phyloP scores from a whole-genome alignment of 2,113 vertebrate genomes.

The Madoqua kirkii region DNA sequence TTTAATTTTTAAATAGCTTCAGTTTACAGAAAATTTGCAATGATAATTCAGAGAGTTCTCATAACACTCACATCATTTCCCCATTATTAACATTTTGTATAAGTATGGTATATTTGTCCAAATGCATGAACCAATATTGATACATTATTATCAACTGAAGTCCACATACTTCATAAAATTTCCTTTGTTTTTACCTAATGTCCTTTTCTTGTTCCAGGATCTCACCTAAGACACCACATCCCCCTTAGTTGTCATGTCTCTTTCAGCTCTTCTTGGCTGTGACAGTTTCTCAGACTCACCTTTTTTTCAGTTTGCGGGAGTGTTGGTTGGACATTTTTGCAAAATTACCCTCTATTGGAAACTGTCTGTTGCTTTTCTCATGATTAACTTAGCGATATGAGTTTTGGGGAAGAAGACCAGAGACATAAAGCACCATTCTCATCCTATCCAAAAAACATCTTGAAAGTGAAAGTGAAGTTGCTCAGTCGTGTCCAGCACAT shows the following conservation, averaged over 20 bases:
- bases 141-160: not conserved
- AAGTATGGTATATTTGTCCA: not conserved
- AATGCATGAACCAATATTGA: not conserved
- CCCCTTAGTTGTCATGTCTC: rapidly evolving
- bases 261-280: not conserved
- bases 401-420: not conserved
- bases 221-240: not conserved
- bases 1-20: not conserved
- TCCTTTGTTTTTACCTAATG: not conserved
- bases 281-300: not conserved
- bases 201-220: not conserved
- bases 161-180: not conserved
- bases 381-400: not conserved
- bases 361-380: not conserved
- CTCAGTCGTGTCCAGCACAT: too few species aligned
- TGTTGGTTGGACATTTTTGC: not conserved
- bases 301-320: not conserved
- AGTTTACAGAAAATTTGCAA: not conserved
- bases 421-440: not conserved
- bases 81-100: not conserved
- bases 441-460: not conserved
- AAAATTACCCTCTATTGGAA: not conserved
- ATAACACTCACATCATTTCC: not conserved
- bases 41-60: not conserved
- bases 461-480: too few species aligned